Evolutionary conservation across 2,113 vertebrate genomes (phyloP).

Genomic region (Scartelaos histophorus): DNA sequence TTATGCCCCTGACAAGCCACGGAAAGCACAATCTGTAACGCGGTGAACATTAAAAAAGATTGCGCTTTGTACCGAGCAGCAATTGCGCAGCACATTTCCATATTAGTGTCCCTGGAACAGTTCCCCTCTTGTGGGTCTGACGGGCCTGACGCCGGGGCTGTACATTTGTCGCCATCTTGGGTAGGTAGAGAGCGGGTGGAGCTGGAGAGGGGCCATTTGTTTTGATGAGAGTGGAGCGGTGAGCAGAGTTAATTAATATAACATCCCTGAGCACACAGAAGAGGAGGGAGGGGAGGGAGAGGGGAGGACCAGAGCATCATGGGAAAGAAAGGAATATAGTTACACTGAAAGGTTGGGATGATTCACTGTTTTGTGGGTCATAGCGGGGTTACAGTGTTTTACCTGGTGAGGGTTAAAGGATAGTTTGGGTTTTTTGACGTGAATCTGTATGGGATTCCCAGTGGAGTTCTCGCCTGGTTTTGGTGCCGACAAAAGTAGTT

Average conservation of each 20-base stretch:
- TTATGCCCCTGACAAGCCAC: constrained; percentile 43
- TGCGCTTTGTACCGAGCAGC: constrained; percentile 55
- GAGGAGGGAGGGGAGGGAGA: background rate
- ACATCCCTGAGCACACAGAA: constrained; percentile 60
- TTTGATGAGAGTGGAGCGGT: constrained; percentile 71
- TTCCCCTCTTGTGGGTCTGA: constrained; percentile 22
- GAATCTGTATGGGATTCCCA: too few species aligned
- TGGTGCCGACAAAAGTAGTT: too few species aligned
- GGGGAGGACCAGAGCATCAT: background rate
- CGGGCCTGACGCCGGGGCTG: constrained; percentile 50
- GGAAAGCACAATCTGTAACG: constrained; percentile 18
- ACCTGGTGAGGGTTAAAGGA: too few species aligned
- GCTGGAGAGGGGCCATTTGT: constrained; percentile 69
- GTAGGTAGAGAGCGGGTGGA: constrained; percentile 62
- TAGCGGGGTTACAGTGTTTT: too few species aligned
- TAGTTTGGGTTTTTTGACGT: too few species aligned
- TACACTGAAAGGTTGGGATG: background rate
- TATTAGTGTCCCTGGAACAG: constrained; percentile 44
- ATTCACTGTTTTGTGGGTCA: too few species aligned
- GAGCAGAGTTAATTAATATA: constrained; percentile 76
- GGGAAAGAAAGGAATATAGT: background rate
- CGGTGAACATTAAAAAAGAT: constrained; percentile 54
- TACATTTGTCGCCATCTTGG: constrained; percentile 70
- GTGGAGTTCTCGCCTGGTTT: too few species aligned
- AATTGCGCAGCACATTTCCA: constrained; percentile 53